phyloP scores from a whole-genome alignment of 92 coral and sea anemone species.

The Pocillopora grandis region DNA sequence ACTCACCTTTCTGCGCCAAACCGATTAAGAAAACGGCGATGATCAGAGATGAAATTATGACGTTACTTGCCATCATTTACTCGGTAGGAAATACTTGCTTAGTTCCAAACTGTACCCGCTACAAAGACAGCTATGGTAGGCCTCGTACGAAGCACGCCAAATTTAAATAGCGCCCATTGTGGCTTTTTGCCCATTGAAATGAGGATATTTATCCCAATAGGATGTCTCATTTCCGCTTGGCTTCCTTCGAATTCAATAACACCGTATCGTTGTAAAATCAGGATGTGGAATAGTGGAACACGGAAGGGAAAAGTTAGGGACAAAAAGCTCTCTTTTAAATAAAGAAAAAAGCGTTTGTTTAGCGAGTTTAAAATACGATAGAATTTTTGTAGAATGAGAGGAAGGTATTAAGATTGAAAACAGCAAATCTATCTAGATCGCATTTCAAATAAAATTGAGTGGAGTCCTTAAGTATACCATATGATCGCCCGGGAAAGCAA shows the following conservation, averaged over 20 bases:
- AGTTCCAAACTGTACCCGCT: neutral
- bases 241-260: neutral
- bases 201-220: neutral
- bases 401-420: neutral
- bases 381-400: neutral
- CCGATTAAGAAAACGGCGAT: neutral
- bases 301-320: neutral
- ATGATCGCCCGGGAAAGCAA: too few relatives aligned
- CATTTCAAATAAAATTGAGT: too few relatives aligned
- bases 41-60: neutral
- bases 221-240: constrained; percentile 5
- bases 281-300: constrained; percentile 14
- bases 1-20: constrained; percentile 5
- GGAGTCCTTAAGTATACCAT: too few relatives aligned
- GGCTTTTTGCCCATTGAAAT: neutral
- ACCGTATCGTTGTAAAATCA: neutral
- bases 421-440: too few relatives aligned
- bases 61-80: neutral
- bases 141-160: neutral
- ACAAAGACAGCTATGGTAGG: neutral
- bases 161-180: neutral
- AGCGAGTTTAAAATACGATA: too few relatives aligned
- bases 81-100: neutral
- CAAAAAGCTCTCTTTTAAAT: neutral
- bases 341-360: neutral